phyloP scores from a whole-genome alignment of 2,888 invertebrate genomes.

The Sphinx pinastri region DNA sequence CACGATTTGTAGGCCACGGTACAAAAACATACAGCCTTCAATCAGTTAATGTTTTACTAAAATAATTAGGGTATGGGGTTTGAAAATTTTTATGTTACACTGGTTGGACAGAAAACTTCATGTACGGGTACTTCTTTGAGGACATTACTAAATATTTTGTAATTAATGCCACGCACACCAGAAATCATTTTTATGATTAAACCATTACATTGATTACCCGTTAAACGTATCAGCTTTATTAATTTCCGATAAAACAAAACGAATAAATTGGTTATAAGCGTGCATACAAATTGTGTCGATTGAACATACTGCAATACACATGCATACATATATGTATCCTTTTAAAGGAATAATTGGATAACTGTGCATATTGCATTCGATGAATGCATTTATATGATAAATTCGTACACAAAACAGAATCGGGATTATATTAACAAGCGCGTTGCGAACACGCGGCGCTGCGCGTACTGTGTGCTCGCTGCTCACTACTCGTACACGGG shows the following conservation, averaged over 20 bases:
- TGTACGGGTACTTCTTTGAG: not conserved
- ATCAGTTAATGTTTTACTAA: too few species aligned
- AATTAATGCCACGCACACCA: not conserved
- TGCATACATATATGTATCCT: not conserved
- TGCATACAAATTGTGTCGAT: not conserved
- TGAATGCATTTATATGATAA: constrained; percentile 20
- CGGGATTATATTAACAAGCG: constrained; percentile 18
- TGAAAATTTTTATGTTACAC: too few species aligned
- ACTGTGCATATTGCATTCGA: constrained; percentile 20
- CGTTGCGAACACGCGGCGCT: constrained; percentile 10
- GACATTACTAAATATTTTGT: not conserved
- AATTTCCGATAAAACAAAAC: not conserved
- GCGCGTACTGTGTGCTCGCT: not conserved
- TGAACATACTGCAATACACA: not conserved
- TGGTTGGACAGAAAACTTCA: too few species aligned
- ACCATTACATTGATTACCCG: not conserved
- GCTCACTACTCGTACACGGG: constrained; percentile 20
- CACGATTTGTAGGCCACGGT: too few species aligned
- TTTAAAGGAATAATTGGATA: constrained; percentile 22
- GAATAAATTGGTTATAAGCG: constrained; percentile 11
- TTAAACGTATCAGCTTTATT: not conserved
- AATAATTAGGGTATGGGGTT: too few species aligned
- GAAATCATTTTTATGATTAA: not conserved
- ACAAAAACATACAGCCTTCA: too few species aligned
- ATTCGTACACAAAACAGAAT: constrained; percentile 15